Evolutionary conservation across 2,888 invertebrate species (phyloP).

Genomic region (Coelopa pilipes): DNA sequence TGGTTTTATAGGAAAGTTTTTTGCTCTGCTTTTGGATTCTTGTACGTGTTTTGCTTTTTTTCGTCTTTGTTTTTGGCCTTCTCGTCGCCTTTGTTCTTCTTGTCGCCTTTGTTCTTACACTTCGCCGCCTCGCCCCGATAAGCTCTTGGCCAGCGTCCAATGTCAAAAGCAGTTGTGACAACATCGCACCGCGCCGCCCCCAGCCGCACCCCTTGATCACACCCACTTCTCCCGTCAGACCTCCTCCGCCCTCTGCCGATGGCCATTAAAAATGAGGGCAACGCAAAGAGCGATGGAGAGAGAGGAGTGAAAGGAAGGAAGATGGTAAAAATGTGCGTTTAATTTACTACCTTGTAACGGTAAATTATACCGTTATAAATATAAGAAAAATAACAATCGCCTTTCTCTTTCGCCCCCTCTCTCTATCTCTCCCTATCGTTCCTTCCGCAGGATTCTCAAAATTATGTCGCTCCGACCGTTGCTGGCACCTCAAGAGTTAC

Average conservation of each 20-base stretch:
- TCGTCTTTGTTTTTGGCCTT: neutral
- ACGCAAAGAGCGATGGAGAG: neutral
- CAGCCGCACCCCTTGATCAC: no score
- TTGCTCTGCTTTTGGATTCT: neutral
- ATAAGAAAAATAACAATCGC: neutral
- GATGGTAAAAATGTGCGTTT: neutral
- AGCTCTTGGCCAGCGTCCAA: slow-evolving; percentile 18
- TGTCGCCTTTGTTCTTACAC: neutral
- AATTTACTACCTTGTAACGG: neutral
- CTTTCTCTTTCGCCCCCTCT: no score
- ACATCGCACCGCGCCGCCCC: no score
- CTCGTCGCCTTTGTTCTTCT: no score
- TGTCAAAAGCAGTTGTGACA: neutral
- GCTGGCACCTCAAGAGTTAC: no score
- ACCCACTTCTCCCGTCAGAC: no score
- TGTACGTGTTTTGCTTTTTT: neutral
- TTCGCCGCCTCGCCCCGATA: slow-evolving; percentile 4
- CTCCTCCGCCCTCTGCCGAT: no score
- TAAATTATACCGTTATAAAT: neutral
- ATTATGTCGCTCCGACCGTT: no score
- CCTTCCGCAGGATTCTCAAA: no score
- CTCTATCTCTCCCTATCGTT: no score
- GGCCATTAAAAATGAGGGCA: no score
- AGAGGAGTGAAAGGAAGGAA: neutral
- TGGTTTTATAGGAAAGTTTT: no score